These are phyloP conservation scores for Eurystomus gularis DNA, from an alignment of 2,113 vertebrate genomes.

Conservation along the genomic window DNA sequence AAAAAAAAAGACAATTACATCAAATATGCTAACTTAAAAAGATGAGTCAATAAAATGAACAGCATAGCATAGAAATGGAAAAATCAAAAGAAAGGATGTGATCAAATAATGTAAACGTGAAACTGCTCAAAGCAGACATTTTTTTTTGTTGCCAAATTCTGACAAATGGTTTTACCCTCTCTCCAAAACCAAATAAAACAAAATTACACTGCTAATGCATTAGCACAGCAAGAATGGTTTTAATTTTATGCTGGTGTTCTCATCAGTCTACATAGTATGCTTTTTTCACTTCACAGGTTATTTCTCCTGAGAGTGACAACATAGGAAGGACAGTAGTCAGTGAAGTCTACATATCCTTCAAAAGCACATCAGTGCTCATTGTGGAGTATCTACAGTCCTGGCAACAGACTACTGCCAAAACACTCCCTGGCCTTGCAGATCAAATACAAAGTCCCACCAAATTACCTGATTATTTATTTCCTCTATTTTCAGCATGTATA, in stretches of 20 bases:
- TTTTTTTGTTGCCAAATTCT: neutral
- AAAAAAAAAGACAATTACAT: slow-evolving; percentile 38
- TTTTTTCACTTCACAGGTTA: neutral
- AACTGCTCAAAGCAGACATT: neutral
- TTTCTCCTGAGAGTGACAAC: neutral
- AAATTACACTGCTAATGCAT: neutral
- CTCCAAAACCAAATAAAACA: neutral
- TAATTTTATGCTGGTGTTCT: neutral
- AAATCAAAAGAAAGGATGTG: slow-evolving; percentile 9
- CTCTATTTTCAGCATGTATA: neutral
- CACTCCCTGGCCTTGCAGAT: neutral
- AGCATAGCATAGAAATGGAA: neutral
- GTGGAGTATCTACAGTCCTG: neutral
- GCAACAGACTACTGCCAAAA: neutral
- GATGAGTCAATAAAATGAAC: neutral
- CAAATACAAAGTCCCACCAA: neutral
- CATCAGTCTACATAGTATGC: neutral
- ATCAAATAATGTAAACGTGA: neutral
- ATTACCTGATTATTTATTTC: neutral
- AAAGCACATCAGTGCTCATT: neutral
- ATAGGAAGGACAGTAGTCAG: neutral
- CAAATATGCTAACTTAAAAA: slow-evolving; percentile 31
- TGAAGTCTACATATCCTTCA: neutral
- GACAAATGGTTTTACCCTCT: neutral
- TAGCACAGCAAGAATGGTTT: neutral